These are phyloP conservation scores for Cassiopea xamachana DNA, from an alignment of 30 jellyfish, hydroid and myxozoan species.

Conservation along the genomic window DNA sequence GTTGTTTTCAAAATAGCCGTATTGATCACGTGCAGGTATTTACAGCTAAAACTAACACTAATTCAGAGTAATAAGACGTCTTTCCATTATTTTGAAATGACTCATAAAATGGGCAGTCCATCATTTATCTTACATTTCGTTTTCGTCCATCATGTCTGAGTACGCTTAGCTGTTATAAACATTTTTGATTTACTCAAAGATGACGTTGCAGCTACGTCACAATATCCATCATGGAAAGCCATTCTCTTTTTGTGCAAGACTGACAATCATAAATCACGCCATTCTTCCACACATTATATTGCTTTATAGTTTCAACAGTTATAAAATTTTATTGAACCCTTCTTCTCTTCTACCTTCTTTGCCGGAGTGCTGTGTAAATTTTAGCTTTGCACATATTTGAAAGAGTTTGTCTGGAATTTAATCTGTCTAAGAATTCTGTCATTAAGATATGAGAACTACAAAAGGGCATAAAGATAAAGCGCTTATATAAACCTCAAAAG, in stretches of 20 bases:
- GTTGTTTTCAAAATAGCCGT: not conserved
- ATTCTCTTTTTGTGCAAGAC: too few relatives aligned
- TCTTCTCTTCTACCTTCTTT: not conserved
- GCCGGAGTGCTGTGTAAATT: not conserved
- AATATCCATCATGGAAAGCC: too few relatives aligned
- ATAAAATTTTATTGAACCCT: too few relatives aligned
- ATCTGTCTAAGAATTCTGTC: constrained; percentile 1
- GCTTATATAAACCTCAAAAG: not conserved
- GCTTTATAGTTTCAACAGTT: too few relatives aligned
- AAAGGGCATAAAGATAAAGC: not conserved
- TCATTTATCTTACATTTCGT: not conserved
- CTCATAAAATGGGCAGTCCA: not conserved
- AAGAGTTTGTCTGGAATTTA: not conserved
- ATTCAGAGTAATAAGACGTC: not conserved
- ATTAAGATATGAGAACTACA: not conserved
- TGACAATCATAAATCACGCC: too few relatives aligned
- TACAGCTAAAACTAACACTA: not conserved
- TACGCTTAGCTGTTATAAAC: too few relatives aligned
- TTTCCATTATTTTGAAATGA: not conserved
- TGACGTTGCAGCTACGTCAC: too few relatives aligned
- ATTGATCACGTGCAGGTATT: not conserved
- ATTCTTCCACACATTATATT: too few relatives aligned
- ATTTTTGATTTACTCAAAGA: too few relatives aligned
- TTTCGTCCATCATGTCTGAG: too few relatives aligned
- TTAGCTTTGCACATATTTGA: not conserved